Conservation (phyloP, 2,888 invertebrate genomes). For the Lamproptera curius region DNA sequence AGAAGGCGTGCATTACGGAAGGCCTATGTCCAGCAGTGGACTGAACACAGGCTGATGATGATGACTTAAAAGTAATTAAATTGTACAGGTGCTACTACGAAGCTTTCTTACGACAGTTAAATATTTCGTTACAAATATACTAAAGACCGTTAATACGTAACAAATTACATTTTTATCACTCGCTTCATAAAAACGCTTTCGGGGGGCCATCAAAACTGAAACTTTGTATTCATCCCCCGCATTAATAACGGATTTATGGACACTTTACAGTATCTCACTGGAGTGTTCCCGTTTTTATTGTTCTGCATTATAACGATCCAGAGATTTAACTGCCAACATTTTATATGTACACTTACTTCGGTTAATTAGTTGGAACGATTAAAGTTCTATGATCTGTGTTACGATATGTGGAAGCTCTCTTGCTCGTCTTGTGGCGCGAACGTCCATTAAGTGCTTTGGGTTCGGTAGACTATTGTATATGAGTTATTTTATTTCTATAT, state of each 20-base stretch:
- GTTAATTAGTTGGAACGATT: slow-evolving; percentile 66
- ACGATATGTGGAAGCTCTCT: slow-evolving; percentile 32
- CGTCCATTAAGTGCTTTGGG: background rate
- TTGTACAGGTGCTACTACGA: background rate
- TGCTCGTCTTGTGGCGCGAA: slow-evolving; percentile 4
- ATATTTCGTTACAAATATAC: slow-evolving; percentile 6
- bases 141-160: slow-evolving; percentile 1
- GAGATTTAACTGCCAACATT: slow-evolving; percentile 48
- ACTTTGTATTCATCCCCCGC: slow-evolving; percentile 25
- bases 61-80: too few species aligned
- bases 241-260: slow-evolving; percentile 58
- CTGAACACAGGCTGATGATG: too few species aligned
- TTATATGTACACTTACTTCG: slow-evolving; percentile 48
- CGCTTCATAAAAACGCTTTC: slow-evolving; percentile 30
- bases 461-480: too few species aligned
- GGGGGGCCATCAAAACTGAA: slow-evolving; percentile 25
- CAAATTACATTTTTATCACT: slow-evolving; percentile 29
- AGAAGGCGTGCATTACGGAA: too few species aligned
- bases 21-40: too few species aligned
- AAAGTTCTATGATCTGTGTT: slow-evolving; percentile 44
- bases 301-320: slow-evolving; percentile 60
- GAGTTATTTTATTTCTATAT: too few species aligned
- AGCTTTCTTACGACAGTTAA: background rate
- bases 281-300: slow-evolving; percentile 36
- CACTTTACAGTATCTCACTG: slow-evolving; percentile 40